A percentile compares a stretch with the other conserved stretches of the same genome.
phyloP scores from a whole-genome alignment of 2,888 invertebrate species.

The Drosophila stalkeri region DNA sequence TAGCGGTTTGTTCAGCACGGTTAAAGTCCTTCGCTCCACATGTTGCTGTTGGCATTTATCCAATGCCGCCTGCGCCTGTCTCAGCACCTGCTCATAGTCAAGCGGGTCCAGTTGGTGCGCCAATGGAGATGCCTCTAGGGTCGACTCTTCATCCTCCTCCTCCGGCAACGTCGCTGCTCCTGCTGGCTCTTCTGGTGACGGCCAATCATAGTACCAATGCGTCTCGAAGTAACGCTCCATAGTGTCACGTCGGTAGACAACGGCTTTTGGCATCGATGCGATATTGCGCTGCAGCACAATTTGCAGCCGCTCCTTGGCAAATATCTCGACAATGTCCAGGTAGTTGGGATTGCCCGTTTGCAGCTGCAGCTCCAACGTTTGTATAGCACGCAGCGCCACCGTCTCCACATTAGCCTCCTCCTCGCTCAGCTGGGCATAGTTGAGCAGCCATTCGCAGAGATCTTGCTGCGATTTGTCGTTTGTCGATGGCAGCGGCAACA shows the following conservation, averaged over 20 bases:
- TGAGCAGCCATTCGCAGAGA: constrained; percentile 70
- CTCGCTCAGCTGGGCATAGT: constrained; percentile 62
- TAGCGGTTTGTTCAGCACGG: constrained; percentile 25
- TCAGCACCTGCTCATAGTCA: constrained; percentile 39
- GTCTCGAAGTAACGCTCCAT: constrained; percentile 32
- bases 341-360: constrained; percentile 63
- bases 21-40: constrained; percentile 28
- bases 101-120: background rate
- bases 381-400: constrained; percentile 74
- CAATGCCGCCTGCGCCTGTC: constrained; percentile 37
- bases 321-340: constrained; percentile 74
- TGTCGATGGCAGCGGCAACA: constrained; percentile 44
- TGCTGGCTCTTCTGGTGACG: constrained; percentile 12
- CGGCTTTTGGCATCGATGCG: constrained; percentile 49
- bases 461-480: background rate
- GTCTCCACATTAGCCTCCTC: constrained; percentile 62
- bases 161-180: background rate
- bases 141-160: background rate
- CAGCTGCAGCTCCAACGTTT: constrained; percentile 55
- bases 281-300: constrained; percentile 29
- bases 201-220: constrained; percentile 59
- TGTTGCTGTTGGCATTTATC: constrained; percentile 20
- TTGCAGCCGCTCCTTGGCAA: constrained; percentile 68
- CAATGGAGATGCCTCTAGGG: accelerated
- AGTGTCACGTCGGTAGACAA: constrained; percentile 71